Evolutionary conservation across 2,888 invertebrate genomes (phyloP), one percentile per base, ranked within the genome.

Genomic region (Shargacucullia verbasci): DNA sequence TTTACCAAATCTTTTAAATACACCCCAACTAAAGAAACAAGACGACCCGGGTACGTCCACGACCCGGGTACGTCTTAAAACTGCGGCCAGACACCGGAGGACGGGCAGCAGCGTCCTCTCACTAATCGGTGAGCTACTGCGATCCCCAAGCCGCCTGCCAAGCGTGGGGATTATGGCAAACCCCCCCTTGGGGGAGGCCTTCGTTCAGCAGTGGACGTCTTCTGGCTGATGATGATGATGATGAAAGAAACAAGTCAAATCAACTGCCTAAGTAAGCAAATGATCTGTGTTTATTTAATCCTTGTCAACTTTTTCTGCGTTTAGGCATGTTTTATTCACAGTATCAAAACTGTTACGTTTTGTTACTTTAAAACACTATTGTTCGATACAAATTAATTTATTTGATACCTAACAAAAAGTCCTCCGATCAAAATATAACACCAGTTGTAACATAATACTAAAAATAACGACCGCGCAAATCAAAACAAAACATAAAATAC

Each of bases 401-500:
- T 35, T 44, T 39, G 9, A 15, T 31, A 38, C 29, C 12, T 8
- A 52, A 66, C 29, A 71, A 66, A 14, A 39, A 6, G 25, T 1
- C 35, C 5, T 50, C 1, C 10, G 11, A 50, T 59, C 49, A 44
- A 40, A 71, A 66, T 29, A 54, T 50, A 44, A 35, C 37, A 54
- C 43, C 33, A n/a, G 38, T 46, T 50, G 59, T 39, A 71, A 66
- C 29, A 66, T 49, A 69, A 74, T 61, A 67, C 53, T 59, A 65
- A 68, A n/a, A 79, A 76, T 67, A 62, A 63, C 69, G 67, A 57
- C 73, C 69, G 48, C 69, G 49, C 62, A 56, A 59, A 76, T 78
- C 68, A 75, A 72, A 80, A 77, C 77, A 73, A 64, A 68, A 71
- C 67, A 62, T 62, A 46, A 57, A 71, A 60, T 62, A 70, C 48